Base-by-base conservation (phyloP, 2,113 vertebrate genomes). In the Gopherus flavomarginatus region DNA sequence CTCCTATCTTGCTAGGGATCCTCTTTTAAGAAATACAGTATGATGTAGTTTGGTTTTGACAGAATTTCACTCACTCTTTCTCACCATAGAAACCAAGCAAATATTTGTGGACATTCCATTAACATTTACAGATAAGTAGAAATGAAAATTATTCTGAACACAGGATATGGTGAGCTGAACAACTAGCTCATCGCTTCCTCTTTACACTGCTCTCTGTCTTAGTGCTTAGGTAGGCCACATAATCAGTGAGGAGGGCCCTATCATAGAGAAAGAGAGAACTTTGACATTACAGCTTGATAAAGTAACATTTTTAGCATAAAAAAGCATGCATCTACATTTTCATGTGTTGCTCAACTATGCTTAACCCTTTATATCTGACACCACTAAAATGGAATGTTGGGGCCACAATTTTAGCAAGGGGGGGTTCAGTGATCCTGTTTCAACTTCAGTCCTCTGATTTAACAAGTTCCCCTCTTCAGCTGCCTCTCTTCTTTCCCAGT, bases 101-200 rank as follows among this genome's bases (percentile, higher is more conserved):
- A 98, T 98, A 98, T 98, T 98, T 98, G 96, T 84, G 97, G 97
- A 96, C 96, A 97, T 98, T 98, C 97, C 97, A 97, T 98, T 96
- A 96, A 98, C 96, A 97, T 97, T 96, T 95, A 94, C 90, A 98
- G 96, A 98, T 97, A 98, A 98, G 96, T 96, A 98, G 97, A 98
- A 98, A 97, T 95, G 96, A 98, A 98, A 98, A 98, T 97, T 94
- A 95, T 97, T 98, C 97, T 96, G 96, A 97, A 97, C 83, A 98
- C 98, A 98, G 98, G 98, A 98, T 98, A 98, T 94, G 96, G 93
- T 96, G 94, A 96, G 91, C 92, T 96, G 90, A 90, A 96, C 29
- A 96, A 93, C 86, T 47, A 97, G 89, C 91, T 97, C 96, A 97
- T 97, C 88, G 2, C 89, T 98, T 98, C 97, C 98, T 98, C 95